Evolutionary conservation across 1,140 invertebrate genomes (phyloP), one percentile per base, ranked within the genome.

Genomic region (Drosophila funebris): DNA sequence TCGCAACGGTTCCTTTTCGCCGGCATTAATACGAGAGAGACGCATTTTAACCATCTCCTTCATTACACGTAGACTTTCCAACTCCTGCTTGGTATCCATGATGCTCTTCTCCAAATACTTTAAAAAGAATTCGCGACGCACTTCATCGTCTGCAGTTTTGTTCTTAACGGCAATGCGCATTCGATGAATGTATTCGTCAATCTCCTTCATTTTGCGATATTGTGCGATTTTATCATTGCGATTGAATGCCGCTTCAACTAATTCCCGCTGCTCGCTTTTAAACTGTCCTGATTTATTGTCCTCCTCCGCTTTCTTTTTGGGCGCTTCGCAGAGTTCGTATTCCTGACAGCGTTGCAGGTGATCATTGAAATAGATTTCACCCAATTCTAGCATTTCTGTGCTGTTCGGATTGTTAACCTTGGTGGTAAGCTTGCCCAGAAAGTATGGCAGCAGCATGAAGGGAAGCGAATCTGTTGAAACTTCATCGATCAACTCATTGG

Each of bases 401-500:
- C 95, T 93, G 41, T 96, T 93, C 6, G 92, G 92, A 92, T 96
- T 96, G 53, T 96, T 92, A 3, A 90, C 73, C 31, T 90, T 90
- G 4, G 79, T 62, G 8, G 93, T 94, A 0, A 97, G 92, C 9
- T 94, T 95, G 0, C 96, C 97, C 8, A 98, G 93, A n/a, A 97
- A 92, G 14, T 95, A 96, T 0, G 97, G 97, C 11, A 98, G 85
- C 1, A 98, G 91, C 46, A 98, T 93, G 80, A 97, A 97, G 84
- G 96, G 97, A 1, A 99, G 90, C 82, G 97, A 95, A 71, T 95
- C 95, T 9, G 97, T 97, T 0, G 96, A 92, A 8, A 99, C 90
- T 93, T 99, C 98, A 53, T 98, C 96, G 39, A 97, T 93, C 20
- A 92, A 93, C 93, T 99, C 98, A 93, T 99, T 99, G 27, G 91